Evolutionary conservation across 2,888 invertebrate genomes (phyloP), one percentile per base, ranked within the genome.

Genomic region (Zaprionus lineosus): DNA sequence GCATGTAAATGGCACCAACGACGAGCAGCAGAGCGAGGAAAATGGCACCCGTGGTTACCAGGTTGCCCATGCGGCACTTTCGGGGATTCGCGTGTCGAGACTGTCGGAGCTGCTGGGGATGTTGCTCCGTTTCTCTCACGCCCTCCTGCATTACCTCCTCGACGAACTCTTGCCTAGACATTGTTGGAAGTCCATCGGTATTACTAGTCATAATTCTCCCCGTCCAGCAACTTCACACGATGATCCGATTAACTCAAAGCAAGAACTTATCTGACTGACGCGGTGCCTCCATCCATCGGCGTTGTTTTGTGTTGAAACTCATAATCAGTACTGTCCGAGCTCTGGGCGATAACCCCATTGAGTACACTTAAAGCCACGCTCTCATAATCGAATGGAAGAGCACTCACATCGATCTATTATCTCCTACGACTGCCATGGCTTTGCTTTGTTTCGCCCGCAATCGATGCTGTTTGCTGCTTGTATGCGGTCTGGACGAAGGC

Each of bases 1-100:
- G 88, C 68, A 86, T 55, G 61, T 74, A 84, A 39, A 88, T 86
- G 15, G 87, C 84, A 9, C 74, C 83, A 11, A 68, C 46, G 47
- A 87, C 66, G 15, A 88, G 72, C 34, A 85, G 11, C 28, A 88
- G 62, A 2, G 86, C 76, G 11, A 79, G 9, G 28, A 77, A 34
- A 51, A 86, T 52, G 37, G 72, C 78, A 9, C 50, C 56, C 33
- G 69, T 50, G 40, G 70, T 74, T 16, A 87, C 43, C 19, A 69
- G 33, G 2, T 59, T 48, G 3, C 40, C 37, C 6, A 48, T 28
- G 43, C 55, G 19, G n/a, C 55, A 73, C 15, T 48, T 66, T 16
- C 33, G 37, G 6, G 34, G 11, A 2, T 28, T 21, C 12, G 26
- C 11, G 4, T 36, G 39, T 15, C 8, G 53, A 3, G 31, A 47